Percentiles rank a stretch among this genome's conserved stretches.
Conservation (phyloP, 2,797 vertebrate species). For the Antrozous pallidus region DNA sequence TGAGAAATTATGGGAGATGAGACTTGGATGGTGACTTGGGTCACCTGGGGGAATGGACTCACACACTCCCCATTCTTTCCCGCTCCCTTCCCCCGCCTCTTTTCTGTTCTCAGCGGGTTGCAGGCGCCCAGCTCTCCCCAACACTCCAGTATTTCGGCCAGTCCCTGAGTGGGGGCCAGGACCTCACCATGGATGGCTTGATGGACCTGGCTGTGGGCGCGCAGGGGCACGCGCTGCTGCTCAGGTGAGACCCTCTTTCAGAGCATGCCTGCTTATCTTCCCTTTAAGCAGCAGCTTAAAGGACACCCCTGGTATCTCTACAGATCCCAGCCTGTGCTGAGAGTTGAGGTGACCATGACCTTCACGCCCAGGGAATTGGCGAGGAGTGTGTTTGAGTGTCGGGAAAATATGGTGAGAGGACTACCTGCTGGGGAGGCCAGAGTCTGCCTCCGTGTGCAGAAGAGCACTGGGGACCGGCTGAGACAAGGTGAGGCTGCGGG, state of each 20-base stretch:
- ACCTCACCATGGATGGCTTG: slow-evolving; percentile 84
- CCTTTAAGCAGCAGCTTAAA: background rate
- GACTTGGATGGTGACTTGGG: background rate
- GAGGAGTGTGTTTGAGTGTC: slow-evolving; percentile 77
- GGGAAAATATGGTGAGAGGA: background rate
- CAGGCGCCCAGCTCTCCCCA: background rate
- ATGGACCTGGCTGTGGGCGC: slow-evolving; percentile 87
- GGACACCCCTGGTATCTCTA: background rate
- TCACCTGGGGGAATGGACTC: background rate
- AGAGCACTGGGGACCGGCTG: background rate
- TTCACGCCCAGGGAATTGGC: slow-evolving; percentile 80
- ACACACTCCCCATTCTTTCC: background rate
- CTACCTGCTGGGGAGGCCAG: slow-evolving; percentile 6
- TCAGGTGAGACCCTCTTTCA: slow-evolving; percentile 82
- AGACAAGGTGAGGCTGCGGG: slow-evolving; percentile 48
- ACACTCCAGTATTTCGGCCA: slow-evolving; percentile 85
- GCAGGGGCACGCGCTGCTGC: slow-evolving; percentile 82
- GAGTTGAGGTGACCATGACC: slow-evolving; percentile 72
- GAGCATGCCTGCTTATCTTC: background rate
- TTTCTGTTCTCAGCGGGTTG: slow-evolving; percentile 64
- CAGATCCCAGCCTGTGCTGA: slow-evolving; percentile 87
- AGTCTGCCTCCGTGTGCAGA: slow-evolving; percentile 83
- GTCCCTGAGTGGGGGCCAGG: slow-evolving; percentile 85
- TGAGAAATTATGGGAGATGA: background rate
- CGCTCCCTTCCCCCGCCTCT: background rate